Evolutionary conservation across 2,888 invertebrate species (phyloP).

Genomic region (Dynastes grantii): DNA sequence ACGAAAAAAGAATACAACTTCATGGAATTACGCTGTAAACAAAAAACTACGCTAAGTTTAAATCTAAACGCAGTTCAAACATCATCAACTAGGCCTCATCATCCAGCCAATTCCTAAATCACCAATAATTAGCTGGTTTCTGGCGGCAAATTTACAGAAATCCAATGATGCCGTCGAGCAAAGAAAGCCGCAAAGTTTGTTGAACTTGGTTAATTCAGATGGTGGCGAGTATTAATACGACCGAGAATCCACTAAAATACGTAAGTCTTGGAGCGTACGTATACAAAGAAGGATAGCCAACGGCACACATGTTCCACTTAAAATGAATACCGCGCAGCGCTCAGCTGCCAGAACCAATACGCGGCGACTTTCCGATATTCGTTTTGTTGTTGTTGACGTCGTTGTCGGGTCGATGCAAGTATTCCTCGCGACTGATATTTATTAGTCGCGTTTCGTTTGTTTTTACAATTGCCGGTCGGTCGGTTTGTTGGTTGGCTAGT

Average conservation of each 20-base stretch:
- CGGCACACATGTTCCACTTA: constrained; percentile 32
- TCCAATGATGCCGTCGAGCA: background rate
- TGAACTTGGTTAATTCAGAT: constrained; percentile 48
- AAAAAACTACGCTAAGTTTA: too few species aligned
- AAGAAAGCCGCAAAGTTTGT: constrained; percentile 44
- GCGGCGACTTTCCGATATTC: background rate
- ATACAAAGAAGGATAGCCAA: background rate
- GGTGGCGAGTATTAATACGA: constrained; percentile 44
- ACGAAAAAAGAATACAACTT: too few species aligned
- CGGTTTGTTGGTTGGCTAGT: background rate
- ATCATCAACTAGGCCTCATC: background rate
- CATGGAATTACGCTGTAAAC: too few species aligned
- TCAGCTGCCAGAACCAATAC: constrained; percentile 7
- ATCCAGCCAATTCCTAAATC: constrained; percentile 22
- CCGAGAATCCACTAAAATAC: constrained; percentile 36
- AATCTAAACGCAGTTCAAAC: background rate
- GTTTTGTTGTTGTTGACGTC: constrained; percentile 6
- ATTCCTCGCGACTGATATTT: background rate
- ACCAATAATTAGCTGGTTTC: constrained; percentile 28
- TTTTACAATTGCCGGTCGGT: background rate
- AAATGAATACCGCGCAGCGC: background rate
- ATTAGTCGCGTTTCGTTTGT: background rate
- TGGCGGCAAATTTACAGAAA: constrained; percentile 31
- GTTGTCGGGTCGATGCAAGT: background rate
- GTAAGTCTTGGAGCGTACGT: constrained; percentile 13